A percentile compares a stretch with the other conserved stretches of the same genome.
Evolutionary conservation across 2,113 vertebrate species (phyloP).

Genomic region (Cinclus mexicanus): DNA sequence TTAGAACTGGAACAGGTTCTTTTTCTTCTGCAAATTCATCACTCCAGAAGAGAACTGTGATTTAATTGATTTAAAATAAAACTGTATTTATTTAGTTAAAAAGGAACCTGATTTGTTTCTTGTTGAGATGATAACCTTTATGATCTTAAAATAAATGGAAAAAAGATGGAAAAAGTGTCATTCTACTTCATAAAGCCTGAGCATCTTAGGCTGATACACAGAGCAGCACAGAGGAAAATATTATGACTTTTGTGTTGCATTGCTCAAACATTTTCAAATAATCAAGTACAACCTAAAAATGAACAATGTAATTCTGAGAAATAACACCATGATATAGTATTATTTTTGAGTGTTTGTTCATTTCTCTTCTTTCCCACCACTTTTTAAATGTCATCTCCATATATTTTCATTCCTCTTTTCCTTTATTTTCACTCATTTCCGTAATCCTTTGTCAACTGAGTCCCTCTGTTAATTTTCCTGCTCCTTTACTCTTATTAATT

Average conservation of each 20-base stretch:
- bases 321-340: not conserved
- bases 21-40: not conserved
- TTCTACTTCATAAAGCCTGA: not conserved
- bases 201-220: not conserved
- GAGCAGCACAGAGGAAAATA: not conserved
- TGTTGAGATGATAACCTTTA: not conserved
- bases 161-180: not conserved
- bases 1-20: not conserved
- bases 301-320: not conserved
- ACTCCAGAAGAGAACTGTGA: not conserved
- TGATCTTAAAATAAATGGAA: not conserved
- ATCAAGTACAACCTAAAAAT: not conserved
- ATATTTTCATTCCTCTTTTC: not conserved
- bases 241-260: not conserved
- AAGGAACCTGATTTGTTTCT: not conserved
- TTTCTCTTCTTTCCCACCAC: not conserved
- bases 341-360: not conserved
- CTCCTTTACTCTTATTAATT: constrained; percentile 47
- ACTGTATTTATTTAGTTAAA: not conserved
- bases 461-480: constrained; percentile 37
- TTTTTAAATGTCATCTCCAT: not conserved
- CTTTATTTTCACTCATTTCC: not conserved
- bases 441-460: not conserved
- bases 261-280: not conserved
- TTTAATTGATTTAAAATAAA: not conserved